Percentiles rank a stretch among this genome's conserved stretches.
These are phyloP conservation scores for Lumbricus terrestris DNA, from an alignment of 2,888 invertebrate genomes.

Conservation along the genomic window DNA sequence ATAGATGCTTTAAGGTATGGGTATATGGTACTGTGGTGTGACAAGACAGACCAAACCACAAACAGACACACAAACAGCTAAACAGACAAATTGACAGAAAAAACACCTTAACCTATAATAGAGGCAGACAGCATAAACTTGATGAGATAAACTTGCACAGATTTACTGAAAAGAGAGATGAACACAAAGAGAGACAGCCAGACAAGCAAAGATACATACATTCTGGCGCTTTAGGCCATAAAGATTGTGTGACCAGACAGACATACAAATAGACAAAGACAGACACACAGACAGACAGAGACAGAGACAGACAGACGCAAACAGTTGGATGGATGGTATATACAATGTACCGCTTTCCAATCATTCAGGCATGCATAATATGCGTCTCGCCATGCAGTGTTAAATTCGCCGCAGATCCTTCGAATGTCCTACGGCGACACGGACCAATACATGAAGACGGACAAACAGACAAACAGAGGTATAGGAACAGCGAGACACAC, in stretches of 20 bases:
- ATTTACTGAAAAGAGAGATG: neutral
- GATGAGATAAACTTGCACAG: neutral
- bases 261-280: neutral
- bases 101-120: neutral
- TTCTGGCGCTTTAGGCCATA: neutral
- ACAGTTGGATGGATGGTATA: neutral
- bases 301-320: neutral
- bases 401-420: neutral
- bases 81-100: neutral
- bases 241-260: neutral
- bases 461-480: neutral
- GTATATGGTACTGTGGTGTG: too few species aligned
- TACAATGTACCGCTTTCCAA: neutral
- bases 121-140: too few species aligned
- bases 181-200: neutral
- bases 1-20: neutral
- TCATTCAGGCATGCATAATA: neutral
- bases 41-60: neutral
- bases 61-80: too few species aligned
- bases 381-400: too few species aligned
- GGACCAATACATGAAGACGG: neutral
- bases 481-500: neutral
- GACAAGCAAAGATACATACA: neutral
- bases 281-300: neutral
- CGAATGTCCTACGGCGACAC: neutral